Evolutionary conservation across 1,140 invertebrate species (phyloP).

Genomic region (Sminthurinus signatus): DNA sequence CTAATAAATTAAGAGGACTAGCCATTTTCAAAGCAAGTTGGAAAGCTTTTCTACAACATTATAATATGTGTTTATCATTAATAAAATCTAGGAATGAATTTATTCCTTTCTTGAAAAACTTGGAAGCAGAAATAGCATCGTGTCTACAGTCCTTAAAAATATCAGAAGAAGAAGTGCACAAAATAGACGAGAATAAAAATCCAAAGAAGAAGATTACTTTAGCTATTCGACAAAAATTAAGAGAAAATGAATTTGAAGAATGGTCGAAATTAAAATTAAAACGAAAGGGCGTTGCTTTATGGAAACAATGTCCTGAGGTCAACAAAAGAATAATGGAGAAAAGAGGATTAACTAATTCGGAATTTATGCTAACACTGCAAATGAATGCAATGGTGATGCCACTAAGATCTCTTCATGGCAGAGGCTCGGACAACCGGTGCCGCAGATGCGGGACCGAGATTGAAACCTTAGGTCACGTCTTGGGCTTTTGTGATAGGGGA

Average conservation of each 20-base stretch:
- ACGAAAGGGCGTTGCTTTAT: slow-evolving; percentile 2
- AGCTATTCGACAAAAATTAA: not conserved
- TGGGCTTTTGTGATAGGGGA: too few relatives aligned
- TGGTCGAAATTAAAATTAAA: not conserved
- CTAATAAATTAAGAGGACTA: not conserved
- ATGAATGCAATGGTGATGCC: slow-evolving; percentile 10
- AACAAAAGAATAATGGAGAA: not conserved
- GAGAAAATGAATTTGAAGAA: not conserved
- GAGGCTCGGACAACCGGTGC: not conserved
- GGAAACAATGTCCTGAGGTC: not conserved
- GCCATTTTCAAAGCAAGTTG: not conserved
- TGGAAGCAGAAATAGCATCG: not conserved
- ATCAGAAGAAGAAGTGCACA: too few relatives aligned
- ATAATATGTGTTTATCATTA: not conserved
- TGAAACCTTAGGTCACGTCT: too few relatives aligned
- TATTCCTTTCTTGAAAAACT: not conserved
- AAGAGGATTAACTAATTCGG: not conserved
- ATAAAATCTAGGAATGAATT: not conserved
- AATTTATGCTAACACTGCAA: not conserved
- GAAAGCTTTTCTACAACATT: not conserved
- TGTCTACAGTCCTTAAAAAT: too few relatives aligned
- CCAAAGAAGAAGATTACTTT: not conserved
- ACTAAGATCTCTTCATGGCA: not conserved
- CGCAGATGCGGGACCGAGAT: slow-evolving; percentile 2
- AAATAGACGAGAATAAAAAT: not conserved